A percentile compares a stretch with the other conserved stretches of the same genome.
phyloP scores from a whole-genome alignment of 2,113 vertebrate genomes.

The Oncorhynchus tshawytscha region DNA sequence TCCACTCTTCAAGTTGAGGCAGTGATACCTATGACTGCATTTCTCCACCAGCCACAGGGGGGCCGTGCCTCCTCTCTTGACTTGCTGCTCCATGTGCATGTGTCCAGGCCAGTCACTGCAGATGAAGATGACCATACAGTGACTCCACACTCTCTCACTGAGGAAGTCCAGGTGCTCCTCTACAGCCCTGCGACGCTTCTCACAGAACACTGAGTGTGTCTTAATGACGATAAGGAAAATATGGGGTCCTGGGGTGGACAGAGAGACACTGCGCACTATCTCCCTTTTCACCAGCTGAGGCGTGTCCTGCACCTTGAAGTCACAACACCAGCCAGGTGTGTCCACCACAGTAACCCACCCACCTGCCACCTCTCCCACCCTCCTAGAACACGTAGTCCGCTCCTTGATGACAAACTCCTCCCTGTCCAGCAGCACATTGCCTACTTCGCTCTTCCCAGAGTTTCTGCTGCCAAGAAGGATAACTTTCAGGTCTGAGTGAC shows the following conservation, averaged over 20 bases:
- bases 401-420: conserved; percentile 67
- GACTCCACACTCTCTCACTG: conserved; percentile 55
- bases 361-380: conserved; percentile 40
- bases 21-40: conserved; percentile 56
- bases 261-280: conserved; percentile 49
- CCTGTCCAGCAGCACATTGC: conserved; percentile 61
- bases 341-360: conserved; percentile 63
- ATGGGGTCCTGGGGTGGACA: conserved; percentile 65
- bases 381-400: conserved; percentile 57
- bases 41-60: conserved; percentile 57
- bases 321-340: conserved; percentile 71
- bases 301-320: conserved; percentile 53
- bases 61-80: conserved; percentile 13
- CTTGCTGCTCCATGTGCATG: not conserved
- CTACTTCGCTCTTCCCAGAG: conserved; percentile 63
- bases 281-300: conserved; percentile 58
- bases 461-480: conserved; percentile 70
- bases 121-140: conserved; percentile 63
- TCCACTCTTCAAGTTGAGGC: conserved; percentile 14
- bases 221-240: conserved; percentile 64
- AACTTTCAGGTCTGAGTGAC: conserved; percentile 42
- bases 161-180: conserved; percentile 70
- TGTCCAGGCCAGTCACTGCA: not conserved
- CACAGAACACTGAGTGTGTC: conserved; percentile 46
- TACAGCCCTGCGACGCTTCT: conserved; percentile 51